phyloP scores from a whole-genome alignment of 1,140 invertebrate genomes.

The Mactra quadrangularis region DNA sequence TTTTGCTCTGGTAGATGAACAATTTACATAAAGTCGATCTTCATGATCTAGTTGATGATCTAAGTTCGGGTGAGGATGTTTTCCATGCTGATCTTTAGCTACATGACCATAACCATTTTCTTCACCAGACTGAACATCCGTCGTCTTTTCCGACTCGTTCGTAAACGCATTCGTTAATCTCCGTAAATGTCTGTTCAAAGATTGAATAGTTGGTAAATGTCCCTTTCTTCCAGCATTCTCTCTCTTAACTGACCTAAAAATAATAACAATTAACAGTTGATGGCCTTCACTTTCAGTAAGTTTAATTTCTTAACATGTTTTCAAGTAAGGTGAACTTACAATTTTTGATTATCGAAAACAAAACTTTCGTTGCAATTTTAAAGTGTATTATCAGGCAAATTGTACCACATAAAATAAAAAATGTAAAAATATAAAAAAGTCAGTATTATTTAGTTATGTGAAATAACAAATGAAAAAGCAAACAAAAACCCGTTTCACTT shows the following conservation, averaged over 20 bases:
- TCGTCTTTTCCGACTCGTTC: not conserved
- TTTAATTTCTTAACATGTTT: not conserved
- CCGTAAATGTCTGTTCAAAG: constrained; percentile 1
- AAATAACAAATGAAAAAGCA: no score
- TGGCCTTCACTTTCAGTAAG: not conserved
- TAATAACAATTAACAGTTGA: not conserved
- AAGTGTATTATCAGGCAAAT: not conserved
- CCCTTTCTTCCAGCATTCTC: not conserved
- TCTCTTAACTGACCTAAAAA: not conserved
- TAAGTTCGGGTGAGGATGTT: no score
- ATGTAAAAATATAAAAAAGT: no score
- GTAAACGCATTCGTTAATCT: not conserved
- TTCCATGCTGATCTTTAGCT: not conserved
- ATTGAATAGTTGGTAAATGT: not conserved
- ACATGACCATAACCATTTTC: constrained; percentile 27
- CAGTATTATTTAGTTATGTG: no score
- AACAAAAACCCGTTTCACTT: no score
- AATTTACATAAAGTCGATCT: no score
- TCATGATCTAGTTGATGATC: no score
- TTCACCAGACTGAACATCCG: not conserved
- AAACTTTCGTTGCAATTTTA: not conserved
- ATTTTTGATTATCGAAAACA: not conserved
- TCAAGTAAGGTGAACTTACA: not conserved
- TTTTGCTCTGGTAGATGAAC: no score
- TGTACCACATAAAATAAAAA: no score